Evolutionary conservation across 2,113 vertebrate genomes (phyloP), one percentile per base, ranked within the genome.

Genomic region (Pimephales promelas): DNA sequence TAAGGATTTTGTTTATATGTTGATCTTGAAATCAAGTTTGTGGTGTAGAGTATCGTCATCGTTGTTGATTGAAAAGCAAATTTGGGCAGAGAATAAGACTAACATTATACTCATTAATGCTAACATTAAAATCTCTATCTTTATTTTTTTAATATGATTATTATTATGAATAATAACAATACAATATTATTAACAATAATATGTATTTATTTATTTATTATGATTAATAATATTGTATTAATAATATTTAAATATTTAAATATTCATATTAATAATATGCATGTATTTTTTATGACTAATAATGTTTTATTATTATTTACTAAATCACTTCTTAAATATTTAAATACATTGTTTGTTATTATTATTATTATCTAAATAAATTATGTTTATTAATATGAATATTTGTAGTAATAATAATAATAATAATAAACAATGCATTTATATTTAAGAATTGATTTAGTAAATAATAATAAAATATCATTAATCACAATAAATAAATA

Each of bases 371-470:
- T 40, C 8, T 40, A 40, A 40, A 40, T 40, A 10, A 2, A 11
- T 10, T 10, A 54, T 20, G 0, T 10, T 1, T n/a, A n/a, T 10
- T n/a, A 0, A 7, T 56, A n/a, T n/a, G n/a, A n/a, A n/a, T n/a
- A 4, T 56, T 56, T 2, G 0, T 54, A 54, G 11, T 45, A 45
- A 45, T 45, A 45, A 10, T 10, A 43, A 10, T 45, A 40, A 8
- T 7, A 40, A 7, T 56, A 20, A 4, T 54, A 18, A 54, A n/a
- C n/a, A n/a, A n/a, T n/a, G n/a, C n/a, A n/a, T n/a, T n/a, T n/a
- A n/a, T n/a, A n/a, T n/a, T n/a, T n/a, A n/a, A n/a, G n/a, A n/a
- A n/a, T n/a, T n/a, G n/a, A n/a, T n/a, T n/a, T n/a, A n/a, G n/a
- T n/a, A n/a, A n/a, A n/a, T n/a, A n/a, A n/a, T n/a, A n/a, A n/a